phyloP scores from a whole-genome alignment of 2,797 vertebrate species.

The Mycteria americana region DNA sequence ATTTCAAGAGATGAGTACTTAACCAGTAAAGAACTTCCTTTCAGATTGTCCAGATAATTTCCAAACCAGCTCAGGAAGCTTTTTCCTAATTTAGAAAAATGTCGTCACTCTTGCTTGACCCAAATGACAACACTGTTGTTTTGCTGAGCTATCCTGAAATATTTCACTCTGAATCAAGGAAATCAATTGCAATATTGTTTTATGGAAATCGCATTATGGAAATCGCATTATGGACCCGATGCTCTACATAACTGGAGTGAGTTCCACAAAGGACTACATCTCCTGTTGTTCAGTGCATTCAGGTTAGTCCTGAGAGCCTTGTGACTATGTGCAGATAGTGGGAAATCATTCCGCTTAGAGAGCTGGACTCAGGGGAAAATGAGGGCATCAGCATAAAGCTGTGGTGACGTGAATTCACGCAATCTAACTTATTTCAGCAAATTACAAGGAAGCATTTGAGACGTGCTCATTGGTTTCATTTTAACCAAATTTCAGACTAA shows the following conservation, averaged over 20 bases:
- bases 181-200: not conserved
- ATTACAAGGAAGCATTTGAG: not conserved
- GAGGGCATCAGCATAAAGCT: not conserved
- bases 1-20: not conserved
- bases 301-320: not conserved
- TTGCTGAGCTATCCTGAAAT: not conserved
- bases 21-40: not conserved
- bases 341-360: not conserved
- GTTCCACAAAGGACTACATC: not conserved
- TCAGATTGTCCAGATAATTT: not conserved
- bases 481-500: not conserved
- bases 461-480: not conserved
- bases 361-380: not conserved
- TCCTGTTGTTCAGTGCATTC: not conserved
- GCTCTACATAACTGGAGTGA: not conserved
- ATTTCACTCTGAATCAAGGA: not conserved
- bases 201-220: not conserved
- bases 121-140: not conserved
- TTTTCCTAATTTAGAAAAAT: not conserved
- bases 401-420: not conserved
- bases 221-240: not conserved
- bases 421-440: not conserved
- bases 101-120: not conserved
- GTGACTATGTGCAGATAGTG: not conserved
- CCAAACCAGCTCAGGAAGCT: not conserved